Evolutionary conservation across 2,113 vertebrate genomes (phyloP), one percentile per base, ranked within the genome.

Genomic region (human): DNA sequence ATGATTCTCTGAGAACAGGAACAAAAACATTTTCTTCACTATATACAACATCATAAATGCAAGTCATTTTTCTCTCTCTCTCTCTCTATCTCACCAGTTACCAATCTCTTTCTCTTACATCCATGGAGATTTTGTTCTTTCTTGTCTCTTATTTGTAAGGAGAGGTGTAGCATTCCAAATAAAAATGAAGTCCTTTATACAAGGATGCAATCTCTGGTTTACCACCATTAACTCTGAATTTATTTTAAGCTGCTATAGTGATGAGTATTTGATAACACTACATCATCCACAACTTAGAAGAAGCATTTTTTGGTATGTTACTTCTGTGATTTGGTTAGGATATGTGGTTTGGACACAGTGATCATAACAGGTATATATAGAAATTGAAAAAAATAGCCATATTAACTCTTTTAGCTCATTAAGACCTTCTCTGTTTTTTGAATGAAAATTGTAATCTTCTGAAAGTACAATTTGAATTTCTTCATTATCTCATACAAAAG

Each of bases 381-480:
- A 83, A 57, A 90, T 1, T 45, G 4, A 38, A 40, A 59, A n/a
- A 27, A 40, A 25, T 4, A 38, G 14, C 3, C 38, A 45, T 9
- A 48, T 50, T 57, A 61, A 10, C 59, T 57, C 82, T 30, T 93
- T 87, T 8, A 73, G 20, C 27, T 43, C 50, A 40, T 32, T 72
- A 32, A 85, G 8, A 27, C 9, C 10, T 72, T 86, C 0, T 8
- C 20, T 82, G 1, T 73, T 27, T 81, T 96, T 68, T 84, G 52
- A 93, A 96, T 73, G 14, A 27, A 91, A 94, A 64, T 6, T 64
- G 13, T 75, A 81, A 76, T 93, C 52, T 96, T 96, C 64, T 81
- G 23, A 38, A 88, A 68, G 27, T 66, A 66, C 7, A 89, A 38
- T 20, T 8, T 85, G 32, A 73, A 18, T 89, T 96, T 17, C 5